phyloP scores from a whole-genome alignment of 2,888 invertebrate species.

The Steinernema carpocapsae region DNA sequence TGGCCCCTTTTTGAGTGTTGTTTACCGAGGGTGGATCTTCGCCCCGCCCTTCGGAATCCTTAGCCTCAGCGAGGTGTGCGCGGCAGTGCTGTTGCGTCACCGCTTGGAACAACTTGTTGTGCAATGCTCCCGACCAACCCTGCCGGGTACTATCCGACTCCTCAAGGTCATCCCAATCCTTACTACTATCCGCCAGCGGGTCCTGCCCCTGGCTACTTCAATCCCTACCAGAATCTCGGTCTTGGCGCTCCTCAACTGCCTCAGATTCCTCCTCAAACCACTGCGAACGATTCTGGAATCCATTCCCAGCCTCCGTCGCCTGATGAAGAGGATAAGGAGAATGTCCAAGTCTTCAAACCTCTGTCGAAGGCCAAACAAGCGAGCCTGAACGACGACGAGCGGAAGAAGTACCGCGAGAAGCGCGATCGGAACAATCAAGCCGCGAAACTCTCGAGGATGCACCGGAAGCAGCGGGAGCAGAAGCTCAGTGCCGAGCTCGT shows the following conservation, averaged over 20 bases:
- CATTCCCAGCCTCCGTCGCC: background rate
- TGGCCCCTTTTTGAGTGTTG: background rate
- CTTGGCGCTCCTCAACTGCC: background rate
- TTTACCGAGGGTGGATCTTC: background rate
- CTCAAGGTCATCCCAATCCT: background rate
- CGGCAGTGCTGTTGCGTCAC: slow-evolving; percentile 23
- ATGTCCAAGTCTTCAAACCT: background rate
- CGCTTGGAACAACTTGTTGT: background rate
- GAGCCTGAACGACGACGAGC: slow-evolving; percentile 32
- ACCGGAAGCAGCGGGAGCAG: slow-evolving; percentile 49
- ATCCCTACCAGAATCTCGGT: slow-evolving; percentile 1
- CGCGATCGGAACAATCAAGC: slow-evolving; percentile 56
- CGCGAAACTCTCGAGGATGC: slow-evolving; percentile 55
- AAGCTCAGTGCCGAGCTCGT: slow-evolving; percentile 37
- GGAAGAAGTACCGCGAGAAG: slow-evolving; percentile 48
- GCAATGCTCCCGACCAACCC: background rate
- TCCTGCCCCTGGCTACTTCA: slow-evolving; percentile 1
- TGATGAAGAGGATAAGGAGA: slow-evolving; percentile 10
- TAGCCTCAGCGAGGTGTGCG: background rate
- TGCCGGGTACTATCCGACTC: slow-evolving; percentile 19
- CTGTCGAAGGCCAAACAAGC: background rate
- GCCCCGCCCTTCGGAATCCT: background rate
- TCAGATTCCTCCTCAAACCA: background rate
- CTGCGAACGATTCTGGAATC: background rate
- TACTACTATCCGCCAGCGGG: background rate